Base-by-base conservation (phyloP, 2,888 invertebrate genomes). In the Apantesis nais region DNA sequence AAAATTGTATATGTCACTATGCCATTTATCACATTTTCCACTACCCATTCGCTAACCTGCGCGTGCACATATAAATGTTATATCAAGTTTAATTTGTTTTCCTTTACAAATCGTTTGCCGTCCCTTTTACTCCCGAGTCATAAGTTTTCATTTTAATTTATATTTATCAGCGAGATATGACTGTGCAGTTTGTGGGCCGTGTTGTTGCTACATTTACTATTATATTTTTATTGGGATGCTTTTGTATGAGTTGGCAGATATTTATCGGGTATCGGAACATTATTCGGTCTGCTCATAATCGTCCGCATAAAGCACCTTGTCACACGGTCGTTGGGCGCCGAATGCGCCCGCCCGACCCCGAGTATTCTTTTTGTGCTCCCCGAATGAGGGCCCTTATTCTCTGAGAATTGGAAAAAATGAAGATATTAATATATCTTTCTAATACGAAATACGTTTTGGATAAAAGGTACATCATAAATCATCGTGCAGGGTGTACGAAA, bases 161-260 rank as follows among this genome's bases (percentile, higher is more conserved):
- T 88, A 91, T 92, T 91, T 90, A 93, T 91, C 90, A 90, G 89
- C 89, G 82, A 87, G 90, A 91, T 92, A 93, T 94, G 95, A 94
- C 94, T 90, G 87, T 87, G 94, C 95, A 94, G 91, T 93, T 93
- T 90, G 92, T 88, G 90, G 92, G 87, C 90, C 82, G 90, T 92
- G 93, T 92, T 93, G 92, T 92, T 92, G 92, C 92, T 92, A 91
- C 93, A 91, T 93, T 93, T 90, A 92, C 94, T 94, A 95, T 94
- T 94, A 94, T 94, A 93, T 90, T 94, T 94, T 94, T 95, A 94
- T 94, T 95, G 93, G 93, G 92, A 92, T 90, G 92, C 94, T 93
- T 94, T 95, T 95, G 94, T 95, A 94, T 95, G 95, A 94, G 94
- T 92, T 95, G 94, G 95, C 95, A 94, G 95, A 94, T 95, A 95